These are phyloP conservation scores for Gadopsis bispinosus DNA, from an alignment of 2,797 vertebrate genomes.

Conservation along the genomic window DNA sequence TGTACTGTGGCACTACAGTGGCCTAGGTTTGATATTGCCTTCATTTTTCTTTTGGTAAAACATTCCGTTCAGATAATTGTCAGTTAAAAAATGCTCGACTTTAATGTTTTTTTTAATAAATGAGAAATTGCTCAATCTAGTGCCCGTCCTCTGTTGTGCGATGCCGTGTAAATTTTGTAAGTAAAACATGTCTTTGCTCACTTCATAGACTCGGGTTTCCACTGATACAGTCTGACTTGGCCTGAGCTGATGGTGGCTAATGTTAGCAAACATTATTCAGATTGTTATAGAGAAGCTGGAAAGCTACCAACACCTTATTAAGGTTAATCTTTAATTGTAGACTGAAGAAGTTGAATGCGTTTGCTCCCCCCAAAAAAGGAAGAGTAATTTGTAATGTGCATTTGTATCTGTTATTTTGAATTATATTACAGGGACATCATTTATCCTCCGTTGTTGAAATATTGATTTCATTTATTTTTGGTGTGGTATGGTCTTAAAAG, in stretches of 20 bases:
- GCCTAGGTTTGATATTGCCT: constrained; percentile 35
- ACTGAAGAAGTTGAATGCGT: not conserved
- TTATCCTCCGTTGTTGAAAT: not conserved
- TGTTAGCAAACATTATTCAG: not conserved
- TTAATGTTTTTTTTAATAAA: constrained; percentile 74
- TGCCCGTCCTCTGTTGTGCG: not conserved
- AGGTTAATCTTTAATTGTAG: not conserved
- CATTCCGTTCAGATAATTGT: constrained; percentile 24
- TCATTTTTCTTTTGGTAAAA: constrained; percentile 26
- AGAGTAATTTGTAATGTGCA: not conserved
- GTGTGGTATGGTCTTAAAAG: not conserved
- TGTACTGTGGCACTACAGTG: constrained; percentile 38
- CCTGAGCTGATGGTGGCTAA: not conserved
- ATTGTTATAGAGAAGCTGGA: not conserved
- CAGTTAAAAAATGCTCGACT: constrained; percentile 24
- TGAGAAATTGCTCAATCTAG: constrained; percentile 7
- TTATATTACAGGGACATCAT: not conserved
- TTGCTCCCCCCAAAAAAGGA: not conserved
- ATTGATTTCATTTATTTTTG: not conserved
- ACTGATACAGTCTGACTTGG: not conserved
- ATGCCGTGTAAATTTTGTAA: not conserved
- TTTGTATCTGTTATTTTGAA: not conserved
- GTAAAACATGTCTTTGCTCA: not conserved
- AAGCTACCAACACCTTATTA: not conserved
- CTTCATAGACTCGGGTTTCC: not conserved